These are phyloP conservation scores for Drosophila austrosaltans DNA, from an alignment of 2,888 invertebrate genomes.

Conservation along the genomic window DNA sequence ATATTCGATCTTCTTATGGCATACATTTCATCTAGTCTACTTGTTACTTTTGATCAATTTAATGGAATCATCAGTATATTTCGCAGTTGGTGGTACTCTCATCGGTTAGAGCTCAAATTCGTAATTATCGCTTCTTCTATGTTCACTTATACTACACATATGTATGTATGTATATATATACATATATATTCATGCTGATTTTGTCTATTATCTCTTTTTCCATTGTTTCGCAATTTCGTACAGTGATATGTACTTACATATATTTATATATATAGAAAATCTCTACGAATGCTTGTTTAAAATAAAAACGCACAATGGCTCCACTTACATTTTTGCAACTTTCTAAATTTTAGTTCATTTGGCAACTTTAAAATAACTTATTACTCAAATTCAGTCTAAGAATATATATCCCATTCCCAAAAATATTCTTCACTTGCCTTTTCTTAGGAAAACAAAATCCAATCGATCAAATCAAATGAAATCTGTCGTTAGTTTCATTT, in stretches of 20 bases:
- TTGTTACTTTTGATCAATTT: not conserved
- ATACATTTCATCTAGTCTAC: not conserved
- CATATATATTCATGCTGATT: conserved; percentile 9
- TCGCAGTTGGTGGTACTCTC: not conserved
- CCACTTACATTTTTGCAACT: not conserved
- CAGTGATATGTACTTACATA: too few relatives aligned
- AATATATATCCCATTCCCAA: too few relatives aligned
- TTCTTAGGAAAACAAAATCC: too few relatives aligned
- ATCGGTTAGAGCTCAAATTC: conserved; percentile 1
- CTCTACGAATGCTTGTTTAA: not conserved
- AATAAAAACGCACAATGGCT: not conserved
- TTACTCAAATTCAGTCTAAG: not conserved
- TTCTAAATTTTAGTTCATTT: not conserved
- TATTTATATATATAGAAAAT: not conserved
- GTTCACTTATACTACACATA: not conserved
- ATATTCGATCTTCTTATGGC: not conserved
- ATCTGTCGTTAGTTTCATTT: too few relatives aligned
- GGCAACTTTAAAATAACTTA: not conserved
- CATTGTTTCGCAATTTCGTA: conserved; percentile 6
- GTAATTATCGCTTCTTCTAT: conserved; percentile 7
- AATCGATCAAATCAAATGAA: too few relatives aligned
- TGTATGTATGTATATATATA: not conserved
- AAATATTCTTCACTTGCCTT: too few relatives aligned
- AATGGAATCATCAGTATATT: not conserved
- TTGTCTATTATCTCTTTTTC: conserved; percentile 4